Conservation (phyloP, 1,140 invertebrate genomes). For the Ips typographus region DNA sequence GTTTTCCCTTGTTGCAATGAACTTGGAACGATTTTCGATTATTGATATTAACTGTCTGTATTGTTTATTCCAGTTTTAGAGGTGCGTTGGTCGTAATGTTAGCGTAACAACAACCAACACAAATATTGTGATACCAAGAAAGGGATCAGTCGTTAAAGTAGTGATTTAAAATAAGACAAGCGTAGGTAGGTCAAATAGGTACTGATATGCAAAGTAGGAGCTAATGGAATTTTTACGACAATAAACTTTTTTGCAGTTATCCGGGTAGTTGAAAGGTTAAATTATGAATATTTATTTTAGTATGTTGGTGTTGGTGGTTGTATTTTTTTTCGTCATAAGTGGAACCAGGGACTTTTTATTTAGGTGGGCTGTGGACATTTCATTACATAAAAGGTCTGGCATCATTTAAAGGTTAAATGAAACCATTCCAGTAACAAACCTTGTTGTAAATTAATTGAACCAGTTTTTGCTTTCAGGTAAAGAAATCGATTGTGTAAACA, state of each 20-base stretch:
- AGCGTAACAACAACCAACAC: not conserved
- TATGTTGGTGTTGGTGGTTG: no score
- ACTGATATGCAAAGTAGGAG: not conserved
- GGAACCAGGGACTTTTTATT: no score
- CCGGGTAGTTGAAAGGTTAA: no score
- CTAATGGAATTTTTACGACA: not conserved
- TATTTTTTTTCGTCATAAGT: no score
- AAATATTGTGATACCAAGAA: not conserved
- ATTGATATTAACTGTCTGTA: no score
- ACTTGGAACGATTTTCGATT: no score
- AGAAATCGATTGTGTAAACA: conserved; percentile 2
- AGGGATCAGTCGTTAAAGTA: conserved; percentile 6
- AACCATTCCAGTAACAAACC: not conserved
- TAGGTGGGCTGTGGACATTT: no score
- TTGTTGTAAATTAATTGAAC: conserved; percentile 1
- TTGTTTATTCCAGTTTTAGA: not conserved
- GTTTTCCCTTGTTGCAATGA: no score
- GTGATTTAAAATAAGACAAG: not conserved
- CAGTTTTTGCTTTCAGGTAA: not conserved
- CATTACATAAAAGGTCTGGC: no score
- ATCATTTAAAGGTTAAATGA: not conserved
- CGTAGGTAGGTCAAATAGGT: not conserved
- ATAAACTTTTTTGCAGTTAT: no score
- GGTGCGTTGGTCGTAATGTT: conserved; percentile 1
- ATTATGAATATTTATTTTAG: no score